Evolutionary conservation across 2,113 vertebrate species (phyloP).

Genomic region (Cyanocitta stelleri): DNA sequence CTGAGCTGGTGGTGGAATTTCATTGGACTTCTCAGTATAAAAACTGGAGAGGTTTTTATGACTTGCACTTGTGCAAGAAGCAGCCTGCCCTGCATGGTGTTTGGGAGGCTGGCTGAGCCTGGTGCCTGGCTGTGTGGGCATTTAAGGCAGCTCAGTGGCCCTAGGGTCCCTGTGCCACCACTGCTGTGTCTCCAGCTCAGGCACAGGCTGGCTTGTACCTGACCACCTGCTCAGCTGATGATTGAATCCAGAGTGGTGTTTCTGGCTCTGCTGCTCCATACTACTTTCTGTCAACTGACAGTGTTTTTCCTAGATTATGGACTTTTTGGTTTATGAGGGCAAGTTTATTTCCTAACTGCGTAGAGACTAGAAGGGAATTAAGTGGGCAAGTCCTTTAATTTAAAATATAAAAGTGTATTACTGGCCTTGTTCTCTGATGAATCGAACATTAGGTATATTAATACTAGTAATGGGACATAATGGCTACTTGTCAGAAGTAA

Average conservation of each 20-base stretch:
- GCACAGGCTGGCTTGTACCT: background rate
- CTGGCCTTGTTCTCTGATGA: background rate
- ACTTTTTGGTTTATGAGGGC: background rate
- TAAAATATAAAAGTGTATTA: background rate
- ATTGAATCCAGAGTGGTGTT: background rate
- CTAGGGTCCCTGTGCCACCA: rapidly evolving
- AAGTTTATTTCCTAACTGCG: background rate
- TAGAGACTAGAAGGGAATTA: background rate
- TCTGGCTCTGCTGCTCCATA: background rate
- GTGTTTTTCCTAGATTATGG: background rate
- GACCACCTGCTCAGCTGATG: rapidly evolving
- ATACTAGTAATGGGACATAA: conserved; percentile 23
- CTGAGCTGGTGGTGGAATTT: background rate
- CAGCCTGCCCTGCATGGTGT: rapidly evolving
- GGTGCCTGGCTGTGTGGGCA: rapidly evolving
- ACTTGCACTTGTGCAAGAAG: background rate
- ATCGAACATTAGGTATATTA: background rate
- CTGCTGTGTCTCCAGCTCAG: rapidly evolving
- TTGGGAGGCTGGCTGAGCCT: background rate
- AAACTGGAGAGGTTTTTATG: background rate
- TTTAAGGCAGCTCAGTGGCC: rapidly evolving
- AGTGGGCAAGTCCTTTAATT: background rate
- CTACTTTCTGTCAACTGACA: background rate
- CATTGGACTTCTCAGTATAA: background rate
- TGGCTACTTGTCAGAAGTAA: conserved; percentile 25